Percentiles rank a stretch among this genome's conserved stretches.
phyloP scores from a whole-genome alignment of 2,113 vertebrate species.

The Bos indicus region DNA sequence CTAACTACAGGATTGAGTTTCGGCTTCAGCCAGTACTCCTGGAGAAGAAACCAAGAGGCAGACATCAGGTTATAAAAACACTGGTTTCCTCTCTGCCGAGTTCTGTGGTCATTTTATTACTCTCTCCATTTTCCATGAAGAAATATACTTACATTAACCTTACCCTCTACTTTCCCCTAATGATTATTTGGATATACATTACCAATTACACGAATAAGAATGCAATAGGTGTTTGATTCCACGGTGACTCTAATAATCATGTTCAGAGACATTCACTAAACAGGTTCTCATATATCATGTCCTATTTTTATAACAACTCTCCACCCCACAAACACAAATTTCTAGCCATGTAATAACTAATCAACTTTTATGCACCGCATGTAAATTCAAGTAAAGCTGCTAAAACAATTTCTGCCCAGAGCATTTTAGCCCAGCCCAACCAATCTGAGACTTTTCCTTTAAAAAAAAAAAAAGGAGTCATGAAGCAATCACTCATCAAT shows the following conservation, averaged over 20 bases:
- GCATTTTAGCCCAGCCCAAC: not conserved
- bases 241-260: not conserved
- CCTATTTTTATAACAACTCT: not conserved
- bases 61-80: constrained; percentile 44
- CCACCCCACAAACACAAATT: not conserved
- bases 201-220: not conserved
- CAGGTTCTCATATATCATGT: not conserved
- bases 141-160: not conserved
- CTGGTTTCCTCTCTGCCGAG: constrained; percentile 32
- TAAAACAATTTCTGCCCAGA: not conserved
- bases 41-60: constrained; percentile 20
- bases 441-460: not conserved
- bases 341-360: not conserved
- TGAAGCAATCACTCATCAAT: not conserved
- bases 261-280: not conserved
- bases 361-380: not conserved
- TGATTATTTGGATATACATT: not conserved
- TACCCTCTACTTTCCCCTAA: constrained; percentile 6
- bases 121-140: not conserved
- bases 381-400: not conserved
- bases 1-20: not conserved
- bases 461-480: not conserved
- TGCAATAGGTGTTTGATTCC: not conserved
- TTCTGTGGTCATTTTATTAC: constrained; percentile 40
- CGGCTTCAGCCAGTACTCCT: not conserved